phyloP scores from a whole-genome alignment of 2,113 vertebrate genomes.

The Bufo bufo region DNA sequence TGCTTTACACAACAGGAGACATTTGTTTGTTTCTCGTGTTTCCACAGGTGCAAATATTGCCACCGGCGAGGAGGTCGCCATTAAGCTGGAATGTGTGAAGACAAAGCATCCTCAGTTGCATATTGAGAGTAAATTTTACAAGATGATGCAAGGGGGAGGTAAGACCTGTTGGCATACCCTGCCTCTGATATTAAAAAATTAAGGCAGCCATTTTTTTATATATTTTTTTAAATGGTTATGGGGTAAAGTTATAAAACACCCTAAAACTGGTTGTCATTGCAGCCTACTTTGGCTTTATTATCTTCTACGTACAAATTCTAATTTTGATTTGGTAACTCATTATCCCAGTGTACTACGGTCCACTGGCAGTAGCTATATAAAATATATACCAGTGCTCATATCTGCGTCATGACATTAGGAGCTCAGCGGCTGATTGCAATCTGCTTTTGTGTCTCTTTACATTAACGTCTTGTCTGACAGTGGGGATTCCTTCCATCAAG shows the following conservation, averaged over 20 bases:
- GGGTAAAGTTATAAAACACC: too few species aligned
- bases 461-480: constrained; percentile 65
- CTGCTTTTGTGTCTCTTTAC: constrained; percentile 1
- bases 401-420: neutral
- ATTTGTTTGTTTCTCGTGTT: constrained; percentile 41
- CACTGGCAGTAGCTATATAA: neutral
- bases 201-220: neutral
- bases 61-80: constrained; percentile 94
- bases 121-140: constrained; percentile 99
- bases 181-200: neutral
- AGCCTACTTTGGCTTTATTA: neutral
- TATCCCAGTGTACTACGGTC: neutral
- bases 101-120: constrained; percentile 97
- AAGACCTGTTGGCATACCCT: constrained; percentile 57
- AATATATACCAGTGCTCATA: neutral
- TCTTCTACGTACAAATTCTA: neutral
- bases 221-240: too few species aligned
- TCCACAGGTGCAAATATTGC: constrained; percentile 93
- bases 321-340: neutral
- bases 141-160: constrained; percentile 99
- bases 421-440: neutral
- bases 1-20: neutral
- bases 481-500: constrained; percentile 96
- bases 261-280: too few species aligned
- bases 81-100: constrained; percentile 97